A percentile compares a stretch with the other conserved stretches of the same genome.
These are phyloP conservation scores for Tetragonula clypearis DNA, from an alignment of 1,140 invertebrate species.

Conservation along the genomic window DNA sequence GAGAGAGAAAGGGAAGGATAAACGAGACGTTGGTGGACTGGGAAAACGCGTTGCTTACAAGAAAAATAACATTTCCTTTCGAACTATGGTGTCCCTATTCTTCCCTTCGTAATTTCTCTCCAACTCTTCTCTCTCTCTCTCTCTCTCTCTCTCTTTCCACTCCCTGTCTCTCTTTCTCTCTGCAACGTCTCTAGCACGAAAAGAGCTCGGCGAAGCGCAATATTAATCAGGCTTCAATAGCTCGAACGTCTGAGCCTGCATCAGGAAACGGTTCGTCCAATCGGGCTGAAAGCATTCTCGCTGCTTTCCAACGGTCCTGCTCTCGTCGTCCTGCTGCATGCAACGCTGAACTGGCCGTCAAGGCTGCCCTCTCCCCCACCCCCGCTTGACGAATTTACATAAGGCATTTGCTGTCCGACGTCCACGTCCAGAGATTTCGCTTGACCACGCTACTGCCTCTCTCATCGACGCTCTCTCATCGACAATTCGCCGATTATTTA, in stretches of 20 bases:
- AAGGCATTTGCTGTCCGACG: constrained; percentile 16
- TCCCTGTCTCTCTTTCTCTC: not conserved
- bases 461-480: not conserved
- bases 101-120: not conserved
- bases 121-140: not conserved
- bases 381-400: constrained; percentile 26
- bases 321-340: constrained; percentile 49
- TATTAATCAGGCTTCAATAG: constrained; percentile 72
- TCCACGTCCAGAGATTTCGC: not conserved
- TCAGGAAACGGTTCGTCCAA: constrained; percentile 66
- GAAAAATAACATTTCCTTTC: constrained; percentile 61
- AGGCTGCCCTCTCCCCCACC: not conserved
- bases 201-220: constrained; percentile 50
- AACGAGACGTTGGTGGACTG: not conserved
- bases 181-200: constrained; percentile 26
- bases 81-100: not conserved
- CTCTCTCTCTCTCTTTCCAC: not conserved
- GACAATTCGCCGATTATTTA: not conserved
- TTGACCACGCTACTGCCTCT: not conserved
- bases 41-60: not conserved
- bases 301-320: constrained; percentile 52
- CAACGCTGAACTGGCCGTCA: constrained; percentile 40
- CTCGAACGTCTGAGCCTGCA: constrained; percentile 64
- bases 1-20: not conserved
- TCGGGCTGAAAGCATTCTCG: constrained; percentile 72